Base-by-base conservation (phyloP, 2,797 vertebrate genomes). In the Channallabes apus region DNA sequence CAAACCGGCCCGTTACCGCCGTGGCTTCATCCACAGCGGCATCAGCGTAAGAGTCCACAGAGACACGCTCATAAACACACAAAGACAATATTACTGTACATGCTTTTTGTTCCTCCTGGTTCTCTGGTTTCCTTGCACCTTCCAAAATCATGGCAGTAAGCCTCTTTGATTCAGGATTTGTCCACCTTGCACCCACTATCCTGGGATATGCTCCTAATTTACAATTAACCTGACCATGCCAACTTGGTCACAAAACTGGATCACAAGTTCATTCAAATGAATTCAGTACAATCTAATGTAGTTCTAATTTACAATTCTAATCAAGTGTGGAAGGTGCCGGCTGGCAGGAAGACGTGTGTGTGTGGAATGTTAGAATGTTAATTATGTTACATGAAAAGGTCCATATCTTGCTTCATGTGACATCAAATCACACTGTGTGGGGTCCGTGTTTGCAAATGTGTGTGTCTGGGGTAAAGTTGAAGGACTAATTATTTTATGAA, bases 1-100 rank as follows among this genome's bases (percentile, higher is more conserved):
- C 88, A 99, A 99, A 94, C 98, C 98, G 0, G 98, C 98, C 22
- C 97, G 98, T 87, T 97, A 97, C 90, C 96, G 98, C 38, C 96
- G 97, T 0, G 98, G 98, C 87, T 99, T 99, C 92, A 95, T 97
- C 93, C 97, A 99, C 94, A 96, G 96, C 0, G 96, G 97, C 91
- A 98, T 99, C 88, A 99, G 97, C 91, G 98, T 98, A 91, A 94
- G 97, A 54, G 27, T 29, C 61, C 29, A 59, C 20, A 82, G 14
- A 73, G 22, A 2, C n/a, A 32, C 65, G 32, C 5, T 7, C 15
- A 54, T 32, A 59, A 51, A 64, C 3, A 54, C 32, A 51, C 27
- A 58, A 8, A 69, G 29, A 38, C 62, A 46, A 46, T 29, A 27
- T 61, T n/a, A n/a, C n/a, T n/a, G n/a, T 20, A n/a, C 38, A 18